Conservation (phyloP, 2,888 invertebrate genomes). For the Metalampra italica region DNA sequence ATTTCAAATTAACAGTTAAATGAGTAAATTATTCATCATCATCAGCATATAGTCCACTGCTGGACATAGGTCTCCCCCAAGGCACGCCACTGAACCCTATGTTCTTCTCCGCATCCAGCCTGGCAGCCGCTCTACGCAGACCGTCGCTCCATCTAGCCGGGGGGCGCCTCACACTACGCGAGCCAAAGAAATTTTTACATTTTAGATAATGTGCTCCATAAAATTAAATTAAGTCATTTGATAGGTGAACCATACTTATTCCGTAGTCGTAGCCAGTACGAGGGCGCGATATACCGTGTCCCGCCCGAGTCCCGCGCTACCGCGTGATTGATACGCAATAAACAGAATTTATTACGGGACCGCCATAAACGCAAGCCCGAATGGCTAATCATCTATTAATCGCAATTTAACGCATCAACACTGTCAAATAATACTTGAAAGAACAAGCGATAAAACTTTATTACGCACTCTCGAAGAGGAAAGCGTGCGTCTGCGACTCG, state of each 20-base stretch:
- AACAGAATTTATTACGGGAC: conserved; percentile 66
- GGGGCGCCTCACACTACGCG: too few species aligned
- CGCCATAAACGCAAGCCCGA: conserved; percentile 60
- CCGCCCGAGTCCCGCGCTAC: conserved; percentile 3
- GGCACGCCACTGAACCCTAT: too few species aligned
- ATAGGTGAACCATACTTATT: background rate
- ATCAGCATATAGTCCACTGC: too few species aligned
- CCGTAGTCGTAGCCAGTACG: background rate
- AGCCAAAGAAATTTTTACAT: too few species aligned
- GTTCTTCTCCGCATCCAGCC: too few species aligned
- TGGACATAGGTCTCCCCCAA: too few species aligned
- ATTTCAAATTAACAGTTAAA: too few species aligned
- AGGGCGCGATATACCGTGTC: conserved; percentile 1
- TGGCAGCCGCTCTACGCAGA: too few species aligned
- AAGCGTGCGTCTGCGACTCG: conserved; percentile 7
- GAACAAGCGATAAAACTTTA: conserved; percentile 63
- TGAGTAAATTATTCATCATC: too few species aligned
- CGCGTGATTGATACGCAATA: conserved; percentile 67
- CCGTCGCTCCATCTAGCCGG: too few species aligned
- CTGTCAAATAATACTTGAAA: conserved; percentile 69
- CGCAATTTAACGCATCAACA: conserved; percentile 69
- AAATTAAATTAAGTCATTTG: conserved; percentile 1
- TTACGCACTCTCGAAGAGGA: conserved; percentile 26
- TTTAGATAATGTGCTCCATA: conserved; percentile 1
- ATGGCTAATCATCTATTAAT: conserved; percentile 72